A percentile compares a stretch with the other conserved stretches of the same genome.
These are phyloP conservation scores for Melanocharis versteri DNA, from an alignment of 2,113 vertebrate genomes.

Conservation along the genomic window DNA sequence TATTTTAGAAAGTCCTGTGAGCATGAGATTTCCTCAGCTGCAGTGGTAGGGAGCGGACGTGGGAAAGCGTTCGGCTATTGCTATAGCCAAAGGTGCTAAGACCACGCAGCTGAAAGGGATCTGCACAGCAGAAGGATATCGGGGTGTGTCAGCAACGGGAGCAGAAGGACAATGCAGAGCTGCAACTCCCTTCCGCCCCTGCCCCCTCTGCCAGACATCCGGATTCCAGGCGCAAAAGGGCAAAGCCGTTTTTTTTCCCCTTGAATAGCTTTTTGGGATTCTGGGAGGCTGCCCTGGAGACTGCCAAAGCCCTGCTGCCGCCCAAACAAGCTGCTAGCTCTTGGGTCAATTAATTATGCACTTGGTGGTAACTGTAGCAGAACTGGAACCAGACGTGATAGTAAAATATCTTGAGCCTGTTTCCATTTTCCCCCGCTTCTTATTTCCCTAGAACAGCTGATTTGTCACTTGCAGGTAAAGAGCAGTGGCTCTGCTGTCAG, in stretches of 20 bases:
- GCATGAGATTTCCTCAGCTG: not conserved
- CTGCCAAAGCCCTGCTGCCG: slow-evolving; percentile 21
- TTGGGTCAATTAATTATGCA: not conserved
- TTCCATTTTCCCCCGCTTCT: not conserved
- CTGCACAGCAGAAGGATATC: not conserved
- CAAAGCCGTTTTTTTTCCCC: slow-evolving; percentile 27
- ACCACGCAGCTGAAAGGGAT: not conserved
- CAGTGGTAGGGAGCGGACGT: not conserved
- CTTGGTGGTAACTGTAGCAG: not conserved
- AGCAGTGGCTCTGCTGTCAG: not conserved
- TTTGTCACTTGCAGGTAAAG: not conserved
- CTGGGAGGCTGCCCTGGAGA: slow-evolving; percentile 2
- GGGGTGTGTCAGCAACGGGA: not conserved
- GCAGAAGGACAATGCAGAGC: slow-evolving; percentile 9
- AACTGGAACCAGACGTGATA: not conserved
- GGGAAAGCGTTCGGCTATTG: not conserved
- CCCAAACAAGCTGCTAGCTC: not conserved
- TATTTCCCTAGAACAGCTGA: not conserved
- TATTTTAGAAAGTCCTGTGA: not conserved
- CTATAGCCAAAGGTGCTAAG: not conserved
- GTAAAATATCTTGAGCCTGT: not conserved
- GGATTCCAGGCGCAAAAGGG: slow-evolving; percentile 59
- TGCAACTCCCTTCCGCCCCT: slow-evolving; percentile 43
- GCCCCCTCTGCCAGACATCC: slow-evolving; percentile 59
- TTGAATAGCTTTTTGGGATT: slow-evolving; percentile 5